These are phyloP conservation scores for Dioctria rufipes DNA, from an alignment of 2,888 invertebrate species.

Conservation along the genomic window DNA sequence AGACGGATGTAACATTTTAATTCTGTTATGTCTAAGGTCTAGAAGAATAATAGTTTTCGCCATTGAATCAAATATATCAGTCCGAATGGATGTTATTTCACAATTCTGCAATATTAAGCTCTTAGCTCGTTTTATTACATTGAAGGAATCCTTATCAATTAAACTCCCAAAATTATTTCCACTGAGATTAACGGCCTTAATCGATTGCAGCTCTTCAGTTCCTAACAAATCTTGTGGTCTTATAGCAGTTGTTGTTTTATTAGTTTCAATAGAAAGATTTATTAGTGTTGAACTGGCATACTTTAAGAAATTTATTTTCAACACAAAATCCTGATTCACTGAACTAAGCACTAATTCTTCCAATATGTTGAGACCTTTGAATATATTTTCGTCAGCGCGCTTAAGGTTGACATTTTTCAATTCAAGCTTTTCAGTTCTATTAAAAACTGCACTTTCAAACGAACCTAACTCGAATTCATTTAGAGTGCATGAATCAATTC, in stretches of 20 bases:
- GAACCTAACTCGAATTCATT: constrained; percentile 1
- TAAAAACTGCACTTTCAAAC: not conserved
- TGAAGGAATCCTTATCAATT: constrained; percentile 4
- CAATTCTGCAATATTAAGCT: constrained; percentile 16
- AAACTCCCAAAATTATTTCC: constrained; percentile 22
- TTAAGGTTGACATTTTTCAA: not conserved
- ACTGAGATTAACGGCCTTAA: not conserved
- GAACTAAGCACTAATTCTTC: not conserved
- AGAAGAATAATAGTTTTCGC: constrained; percentile 11
- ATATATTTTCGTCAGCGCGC: not conserved
- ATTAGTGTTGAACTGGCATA: not conserved
- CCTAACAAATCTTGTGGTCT: constrained; percentile 21
- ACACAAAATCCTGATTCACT: not conserved
- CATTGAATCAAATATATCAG: constrained; percentile 17
- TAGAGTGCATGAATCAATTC: not conserved
- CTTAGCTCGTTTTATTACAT: not conserved
- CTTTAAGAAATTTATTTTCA: not conserved
- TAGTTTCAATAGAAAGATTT: not conserved
- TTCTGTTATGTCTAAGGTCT: constrained; percentile 10
- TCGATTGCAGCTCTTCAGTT: not conserved
- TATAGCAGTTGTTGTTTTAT: not conserved
- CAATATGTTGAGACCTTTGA: not conserved
- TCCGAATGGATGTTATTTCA: not conserved
- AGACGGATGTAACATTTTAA: not conserved
- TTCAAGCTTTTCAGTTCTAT: not conserved